Conservation (phyloP, 2,888 invertebrate species). For the Xestia xanthographa region DNA sequence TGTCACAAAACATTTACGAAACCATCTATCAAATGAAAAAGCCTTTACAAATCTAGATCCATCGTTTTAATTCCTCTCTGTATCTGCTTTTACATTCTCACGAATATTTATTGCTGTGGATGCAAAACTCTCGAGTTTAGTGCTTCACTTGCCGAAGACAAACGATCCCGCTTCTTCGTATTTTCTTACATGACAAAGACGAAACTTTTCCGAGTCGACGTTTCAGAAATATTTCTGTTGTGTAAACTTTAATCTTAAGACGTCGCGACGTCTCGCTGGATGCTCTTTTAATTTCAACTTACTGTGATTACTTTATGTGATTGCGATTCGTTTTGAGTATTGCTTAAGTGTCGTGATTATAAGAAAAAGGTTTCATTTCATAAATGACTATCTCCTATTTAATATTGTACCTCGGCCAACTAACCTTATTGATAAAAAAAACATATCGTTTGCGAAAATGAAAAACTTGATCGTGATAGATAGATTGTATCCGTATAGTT, state of each 20-base stretch:
- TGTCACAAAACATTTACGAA: constrained; percentile 17
- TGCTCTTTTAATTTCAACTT: constrained; percentile 68
- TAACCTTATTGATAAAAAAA: neutral
- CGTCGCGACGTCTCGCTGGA: constrained; percentile 56
- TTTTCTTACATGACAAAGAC: constrained; percentile 88
- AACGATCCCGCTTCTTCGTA: constrained; percentile 81
- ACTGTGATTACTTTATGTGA: constrained; percentile 67
- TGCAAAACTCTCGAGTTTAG: constrained; percentile 80
- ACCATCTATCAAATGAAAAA: constrained; percentile 54
- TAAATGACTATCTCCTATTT: neutral
- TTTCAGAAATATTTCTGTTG: constrained; percentile 84
- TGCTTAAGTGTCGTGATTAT: constrained; percentile 2
- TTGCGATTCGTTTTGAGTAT: constrained; percentile 34
- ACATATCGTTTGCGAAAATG: neutral
- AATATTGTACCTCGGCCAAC: neutral
- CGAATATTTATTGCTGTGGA: constrained; percentile 82
- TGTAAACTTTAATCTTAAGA: constrained; percentile 78
- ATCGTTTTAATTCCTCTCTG: constrained; percentile 67
- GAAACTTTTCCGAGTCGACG: constrained; percentile 82
- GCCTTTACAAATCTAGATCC: constrained; percentile 63
- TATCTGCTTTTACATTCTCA: constrained; percentile 68
- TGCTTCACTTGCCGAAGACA: constrained; percentile 78
- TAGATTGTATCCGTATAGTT: no score
- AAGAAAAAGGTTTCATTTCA: no score
- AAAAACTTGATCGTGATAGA: neutral